Evolutionary conservation across 2,888 invertebrate genomes (phyloP), one percentile per base, ranked within the genome.

Genomic region (Hypolimnas misippus): DNA sequence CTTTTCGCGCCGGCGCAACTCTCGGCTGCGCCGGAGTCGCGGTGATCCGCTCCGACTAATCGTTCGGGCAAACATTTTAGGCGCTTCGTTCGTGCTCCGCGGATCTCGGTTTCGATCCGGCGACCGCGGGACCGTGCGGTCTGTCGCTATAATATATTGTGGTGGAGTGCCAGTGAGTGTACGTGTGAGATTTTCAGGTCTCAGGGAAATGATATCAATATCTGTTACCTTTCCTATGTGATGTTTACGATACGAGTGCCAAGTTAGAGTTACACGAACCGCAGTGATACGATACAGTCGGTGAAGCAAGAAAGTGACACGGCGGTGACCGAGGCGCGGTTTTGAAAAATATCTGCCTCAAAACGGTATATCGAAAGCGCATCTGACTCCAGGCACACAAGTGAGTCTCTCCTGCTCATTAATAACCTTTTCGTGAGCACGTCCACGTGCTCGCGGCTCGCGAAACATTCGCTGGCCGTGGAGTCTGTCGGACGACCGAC

Each of bases 251-350:
- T 80, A 80, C 78, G 75, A 86, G 87, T 87, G 87, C 81, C 80
- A 81, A 84, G 86, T 86, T 88, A 81, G 84, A 85, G 77, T 89
- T 89, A 89, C 89, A 82, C 79, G 81, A 84, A 91, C 91, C 91
- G 84, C 91, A 87, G 86, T 86, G 86, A 88, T 86, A 78, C 83
- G 87, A 89, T 88, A 81, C 76, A 49, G 49, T 49, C 49, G 14
- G 49, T 78, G 76, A 79, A 77, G 79, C 81, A 78, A 82, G 88
- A 90, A 88, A 89, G 90, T 89, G 88, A 87, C 83, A 86, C 87
- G 82, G 73, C 74, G 83, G 85, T 83, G 83, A n/a, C n/a, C n/a
- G n/a, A 87, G 84, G 73, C 82, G 87, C 80, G 89, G 89, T 87
- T 87, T 85, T 81, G 81, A 83, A 84, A 84, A 84, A 84, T 81